phyloP scores from a whole-genome alignment of 2,888 invertebrate genomes.

The Chydorus sphaericus region DNA sequence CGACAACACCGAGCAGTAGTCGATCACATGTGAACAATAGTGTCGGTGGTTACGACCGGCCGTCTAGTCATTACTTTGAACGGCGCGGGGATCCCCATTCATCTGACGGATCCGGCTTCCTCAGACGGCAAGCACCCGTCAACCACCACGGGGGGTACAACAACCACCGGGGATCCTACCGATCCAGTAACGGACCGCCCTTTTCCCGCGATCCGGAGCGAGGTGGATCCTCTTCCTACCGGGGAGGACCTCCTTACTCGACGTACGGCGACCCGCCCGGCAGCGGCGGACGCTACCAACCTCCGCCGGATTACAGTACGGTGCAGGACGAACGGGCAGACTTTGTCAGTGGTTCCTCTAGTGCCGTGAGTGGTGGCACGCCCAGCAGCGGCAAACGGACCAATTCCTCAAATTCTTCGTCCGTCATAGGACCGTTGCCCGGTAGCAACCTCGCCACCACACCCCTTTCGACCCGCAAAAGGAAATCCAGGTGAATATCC shows the following conservation, averaged over 20 bases:
- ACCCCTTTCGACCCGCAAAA: constrained; percentile 4
- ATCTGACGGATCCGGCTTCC: constrained; percentile 15
- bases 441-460: neutral
- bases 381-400: neutral
- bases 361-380: neutral
- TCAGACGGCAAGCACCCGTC: neutral
- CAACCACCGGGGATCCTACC: constrained; percentile 31
- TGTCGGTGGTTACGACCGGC: constrained; percentile 30
- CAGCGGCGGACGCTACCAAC: neutral
- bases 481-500: constrained; percentile 3
- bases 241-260: neutral
- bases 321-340: neutral
- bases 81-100: constrained; percentile 23
- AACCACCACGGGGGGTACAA: too few relatives aligned
- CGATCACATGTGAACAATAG: neutral
- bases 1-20: neutral
- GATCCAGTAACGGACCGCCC: constrained; percentile 25
- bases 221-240: constrained; percentile 20
- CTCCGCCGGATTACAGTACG: neutral
- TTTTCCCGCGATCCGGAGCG: constrained; percentile 24
- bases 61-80: constrained; percentile 38
- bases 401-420: neutral
- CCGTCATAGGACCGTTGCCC: neutral
- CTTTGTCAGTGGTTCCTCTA: neutral
- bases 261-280: neutral